These are phyloP conservation scores for Reticulitermes lucifugus DNA, from an alignment of 2,888 invertebrate genomes.

Conservation along the genomic window DNA sequence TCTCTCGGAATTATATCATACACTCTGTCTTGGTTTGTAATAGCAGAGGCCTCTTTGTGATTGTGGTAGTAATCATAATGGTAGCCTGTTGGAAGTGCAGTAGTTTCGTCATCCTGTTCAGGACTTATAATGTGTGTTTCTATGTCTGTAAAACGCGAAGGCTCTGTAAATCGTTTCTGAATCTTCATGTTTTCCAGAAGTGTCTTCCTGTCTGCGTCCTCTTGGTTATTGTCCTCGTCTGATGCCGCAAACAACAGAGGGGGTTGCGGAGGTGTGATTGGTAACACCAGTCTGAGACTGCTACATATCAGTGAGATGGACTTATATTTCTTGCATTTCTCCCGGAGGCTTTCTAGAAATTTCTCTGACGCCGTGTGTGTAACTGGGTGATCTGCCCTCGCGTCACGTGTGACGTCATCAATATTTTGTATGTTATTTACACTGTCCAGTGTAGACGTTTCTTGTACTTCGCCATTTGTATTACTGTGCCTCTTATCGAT, in stretches of 20 bases:
- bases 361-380: background rate
- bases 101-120: background rate
- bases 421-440: background rate
- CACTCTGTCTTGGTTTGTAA: too few species aligned
- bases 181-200: background rate
- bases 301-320: slow-evolving; percentile 31
- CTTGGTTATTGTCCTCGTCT: background rate
- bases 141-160: background rate
- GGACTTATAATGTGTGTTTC: background rate
- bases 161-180: background rate
- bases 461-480: background rate
- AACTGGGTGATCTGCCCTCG: background rate
- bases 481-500: too few species aligned
- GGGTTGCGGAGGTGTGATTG: background rate
- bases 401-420: background rate
- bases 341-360: slow-evolving; percentile 32
- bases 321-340: slow-evolving; percentile 32
- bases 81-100: too few species aligned
- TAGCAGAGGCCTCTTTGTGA: too few species aligned
- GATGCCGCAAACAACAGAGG: background rate
- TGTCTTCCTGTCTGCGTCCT: background rate
- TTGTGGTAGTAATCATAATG: too few species aligned
- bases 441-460: background rate
- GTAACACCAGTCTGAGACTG: slow-evolving; percentile 30
- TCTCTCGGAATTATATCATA: too few species aligned